Evolutionary conservation across 2,888 invertebrate genomes (phyloP).

Genomic region (Pemphredon lugubris): DNA sequence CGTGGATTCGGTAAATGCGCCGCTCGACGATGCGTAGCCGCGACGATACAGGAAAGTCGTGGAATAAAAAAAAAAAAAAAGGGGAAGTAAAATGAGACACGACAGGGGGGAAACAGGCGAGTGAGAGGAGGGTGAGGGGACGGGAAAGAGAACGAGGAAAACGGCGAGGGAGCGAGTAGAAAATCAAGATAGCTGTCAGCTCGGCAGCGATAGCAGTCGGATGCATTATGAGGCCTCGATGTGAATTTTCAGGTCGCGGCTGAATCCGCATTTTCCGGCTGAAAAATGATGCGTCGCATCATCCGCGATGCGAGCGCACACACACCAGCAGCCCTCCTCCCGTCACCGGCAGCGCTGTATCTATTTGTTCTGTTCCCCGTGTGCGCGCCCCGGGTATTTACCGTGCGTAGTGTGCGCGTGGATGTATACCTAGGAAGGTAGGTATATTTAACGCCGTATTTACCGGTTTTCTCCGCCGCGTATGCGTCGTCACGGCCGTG

Average conservation of each 20-base stretch:
- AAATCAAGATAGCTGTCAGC: conserved; percentile 52
- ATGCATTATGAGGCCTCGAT: conserved; percentile 59
- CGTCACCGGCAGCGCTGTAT: conserved; percentile 16
- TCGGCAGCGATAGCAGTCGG: conserved; percentile 43
- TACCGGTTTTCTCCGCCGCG: background rate
- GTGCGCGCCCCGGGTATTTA: conserved; percentile 11
- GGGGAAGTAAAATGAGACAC: too few relatives aligned
- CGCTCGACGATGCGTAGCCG: too few relatives aligned
- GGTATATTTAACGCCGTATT: conserved; percentile 28
- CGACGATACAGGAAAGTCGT: too few relatives aligned
- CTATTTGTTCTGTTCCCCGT: conserved; percentile 28
- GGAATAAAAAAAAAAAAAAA: too few relatives aligned
- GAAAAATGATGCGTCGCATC: conserved; percentile 60
- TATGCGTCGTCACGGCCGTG: background rate
- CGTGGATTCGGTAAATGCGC: too few relatives aligned
- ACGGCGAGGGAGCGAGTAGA: background rate
- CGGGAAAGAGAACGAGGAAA: background rate
- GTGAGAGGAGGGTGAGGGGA: conserved; percentile 12
- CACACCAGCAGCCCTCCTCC: background rate
- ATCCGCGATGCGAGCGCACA: conserved; percentile 16
- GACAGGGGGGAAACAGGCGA: background rate
- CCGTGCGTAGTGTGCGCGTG: conserved; percentile 10
- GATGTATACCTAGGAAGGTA: conserved; percentile 13
- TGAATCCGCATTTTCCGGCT: conserved; percentile 61
- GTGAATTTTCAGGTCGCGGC: conserved; percentile 57